Evolutionary conservation across 2,113 vertebrate species (phyloP).

Genomic region (Sylvietta virens): DNA sequence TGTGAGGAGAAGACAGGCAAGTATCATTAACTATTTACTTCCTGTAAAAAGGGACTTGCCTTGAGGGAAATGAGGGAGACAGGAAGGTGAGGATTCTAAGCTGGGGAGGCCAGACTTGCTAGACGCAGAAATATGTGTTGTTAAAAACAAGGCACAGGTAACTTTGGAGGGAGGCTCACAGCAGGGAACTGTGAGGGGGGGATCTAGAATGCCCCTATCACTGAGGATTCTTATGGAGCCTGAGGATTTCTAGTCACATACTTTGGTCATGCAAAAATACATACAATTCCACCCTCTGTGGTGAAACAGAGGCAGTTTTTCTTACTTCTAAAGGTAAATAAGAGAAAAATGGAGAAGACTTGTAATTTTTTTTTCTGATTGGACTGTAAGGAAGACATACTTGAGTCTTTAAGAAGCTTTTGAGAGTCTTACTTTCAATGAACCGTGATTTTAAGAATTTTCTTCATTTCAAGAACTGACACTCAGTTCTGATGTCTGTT

Average conservation of each 20-base stretch:
- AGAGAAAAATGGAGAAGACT: not conserved
- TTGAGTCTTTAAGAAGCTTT: not conserved
- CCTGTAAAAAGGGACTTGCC: not conserved
- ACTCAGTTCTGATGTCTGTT: not conserved
- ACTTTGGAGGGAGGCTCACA: not conserved
- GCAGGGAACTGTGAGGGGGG: not conserved
- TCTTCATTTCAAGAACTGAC: not conserved
- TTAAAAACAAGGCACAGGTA: not conserved
- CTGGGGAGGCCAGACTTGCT: not conserved
- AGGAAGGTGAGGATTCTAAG: not conserved
- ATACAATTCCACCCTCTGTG: not conserved
- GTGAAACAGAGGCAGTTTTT: not conserved
- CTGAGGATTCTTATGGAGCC: not conserved
- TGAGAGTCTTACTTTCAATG: not conserved
- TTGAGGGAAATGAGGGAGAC: not conserved
- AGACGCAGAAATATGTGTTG: not conserved
- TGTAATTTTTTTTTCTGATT: not conserved
- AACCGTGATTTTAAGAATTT: not conserved
- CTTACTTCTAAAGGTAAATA: not conserved
- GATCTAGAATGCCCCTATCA: not conserved
- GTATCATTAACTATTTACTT: not conserved
- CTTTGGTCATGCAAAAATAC: not conserved
- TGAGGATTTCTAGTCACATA: not conserved
- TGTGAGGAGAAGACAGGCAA: not conserved
- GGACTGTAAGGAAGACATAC: not conserved